Base-by-base conservation (phyloP, 2,888 invertebrate species). In the Cecidostiba fungosa region DNA sequence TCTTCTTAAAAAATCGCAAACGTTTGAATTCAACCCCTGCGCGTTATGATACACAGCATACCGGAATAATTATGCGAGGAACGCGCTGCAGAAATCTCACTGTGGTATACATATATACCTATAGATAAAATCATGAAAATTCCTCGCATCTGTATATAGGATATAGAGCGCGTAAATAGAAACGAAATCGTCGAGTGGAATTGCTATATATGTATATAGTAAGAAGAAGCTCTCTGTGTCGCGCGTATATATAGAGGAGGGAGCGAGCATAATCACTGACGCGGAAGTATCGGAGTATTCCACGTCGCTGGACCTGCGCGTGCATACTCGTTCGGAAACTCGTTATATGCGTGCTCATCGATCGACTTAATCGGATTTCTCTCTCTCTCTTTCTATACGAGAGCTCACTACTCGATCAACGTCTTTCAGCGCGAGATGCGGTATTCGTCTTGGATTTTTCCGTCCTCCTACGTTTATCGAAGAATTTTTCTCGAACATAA, bases 221-320 rank as follows among this genome's bases (percentile, higher is more conserved):
- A n/a, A n/a, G 72, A 77, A 29, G 77, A 62, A 84, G 74, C 69
- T 66, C 23, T 29, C 59, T 29, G 0, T 66, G 3, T n/a, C 19
- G 32, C 19, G 69, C 69, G 66, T 8, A n/a, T 14, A 23, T 3
- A 66, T 29, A 26, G 29, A 23, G 29, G 29, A 23, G 23, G 54
- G 19, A 0, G n/a, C n/a, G n/a, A 26, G 12, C 10, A 19, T 19
- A 36, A 86, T 87, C 88, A 86, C 39, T 83, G 86, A 87, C 85
- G 88, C 82, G 88, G 86, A 88, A 89, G 89, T 79, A 91, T 91
- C 82, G 90, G 90, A 82, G 84, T 85, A 86, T 89, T 89, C 86
- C 88, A 82, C 87, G 36, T 82, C 83, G 88, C 84, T 87, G 89
- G 36, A 66, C 39, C 29, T 77, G 80, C 84, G 62, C 77, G 39